Conservation (phyloP, 2,888 invertebrate species). For the Polydesmus complanatus region DNA sequence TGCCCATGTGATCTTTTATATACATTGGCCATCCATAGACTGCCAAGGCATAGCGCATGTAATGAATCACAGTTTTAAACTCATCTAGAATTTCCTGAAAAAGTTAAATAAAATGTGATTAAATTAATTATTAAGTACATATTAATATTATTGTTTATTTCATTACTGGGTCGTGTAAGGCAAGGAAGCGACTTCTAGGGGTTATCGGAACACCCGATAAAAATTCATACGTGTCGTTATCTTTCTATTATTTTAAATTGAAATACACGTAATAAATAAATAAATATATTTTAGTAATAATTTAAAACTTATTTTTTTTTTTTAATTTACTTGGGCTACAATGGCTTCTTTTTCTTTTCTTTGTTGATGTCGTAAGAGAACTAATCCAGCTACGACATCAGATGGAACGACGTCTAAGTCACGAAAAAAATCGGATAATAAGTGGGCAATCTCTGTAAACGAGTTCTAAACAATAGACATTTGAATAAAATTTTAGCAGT, state of each 20-base stretch:
- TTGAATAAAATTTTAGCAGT: not conserved
- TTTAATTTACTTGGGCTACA: slow-evolving; percentile 43
- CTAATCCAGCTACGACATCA: slow-evolving; percentile 70
- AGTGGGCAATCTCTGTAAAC: slow-evolving; percentile 66
- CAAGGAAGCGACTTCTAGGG: slow-evolving; percentile 62
- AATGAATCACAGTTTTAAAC: slow-evolving; percentile 44
- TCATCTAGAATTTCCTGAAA: slow-evolving; percentile 28
- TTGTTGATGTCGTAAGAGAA: slow-evolving; percentile 63
- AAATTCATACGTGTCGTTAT: slow-evolving; percentile 70
- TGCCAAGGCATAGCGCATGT: slow-evolving; percentile 67
- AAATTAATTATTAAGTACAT: not conserved
- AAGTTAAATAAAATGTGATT: not conserved
- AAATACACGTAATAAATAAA: not conserved
- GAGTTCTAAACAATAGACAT: slow-evolving; percentile 45
- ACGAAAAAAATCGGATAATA: slow-evolving; percentile 72
- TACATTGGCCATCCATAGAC: slow-evolving; percentile 83
- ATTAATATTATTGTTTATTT: no score
- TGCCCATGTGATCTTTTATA: slow-evolving; percentile 52
- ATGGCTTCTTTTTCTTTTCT: slow-evolving; percentile 52
- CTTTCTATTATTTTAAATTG: slow-evolving; percentile 39
- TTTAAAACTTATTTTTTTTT: not conserved
- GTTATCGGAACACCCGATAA: slow-evolving; percentile 72
- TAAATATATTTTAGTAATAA: not conserved
- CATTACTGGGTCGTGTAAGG: slow-evolving; percentile 54
- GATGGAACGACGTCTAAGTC: slow-evolving; percentile 78